A percentile compares a stretch with the other conserved stretches of the same genome.
Conservation (phyloP, 2,888 invertebrate genomes). For the Microctonus brassicae region DNA sequence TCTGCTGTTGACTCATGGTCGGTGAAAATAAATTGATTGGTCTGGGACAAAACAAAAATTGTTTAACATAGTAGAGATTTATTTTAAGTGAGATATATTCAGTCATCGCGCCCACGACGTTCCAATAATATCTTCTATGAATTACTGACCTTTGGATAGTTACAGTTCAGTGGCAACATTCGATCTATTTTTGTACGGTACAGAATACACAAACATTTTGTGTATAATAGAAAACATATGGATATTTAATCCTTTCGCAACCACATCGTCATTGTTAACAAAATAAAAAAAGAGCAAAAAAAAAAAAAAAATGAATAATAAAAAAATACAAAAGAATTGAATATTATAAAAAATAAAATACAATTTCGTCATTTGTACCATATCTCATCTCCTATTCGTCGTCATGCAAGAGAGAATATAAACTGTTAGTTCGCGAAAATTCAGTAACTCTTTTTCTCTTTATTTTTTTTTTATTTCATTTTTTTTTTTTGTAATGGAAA, state of each 20-base stretch:
- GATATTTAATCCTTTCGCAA: background rate
- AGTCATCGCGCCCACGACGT: background rate
- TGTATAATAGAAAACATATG: background rate
- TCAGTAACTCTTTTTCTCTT: slow-evolving; percentile 31
- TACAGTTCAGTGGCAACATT: slow-evolving; percentile 8
- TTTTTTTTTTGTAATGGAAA: background rate
- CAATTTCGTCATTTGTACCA: background rate
- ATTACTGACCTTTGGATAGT: slow-evolving; percentile 5
- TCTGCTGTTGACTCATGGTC: background rate
- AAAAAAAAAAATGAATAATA: too few species aligned
- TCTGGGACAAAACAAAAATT: background rate
- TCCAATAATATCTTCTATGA: background rate
- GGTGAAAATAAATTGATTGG: background rate
- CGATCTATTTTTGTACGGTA: background rate
- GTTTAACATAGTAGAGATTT: background rate
- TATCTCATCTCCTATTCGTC: background rate
- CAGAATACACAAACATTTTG: background rate
- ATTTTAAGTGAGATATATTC: background rate
- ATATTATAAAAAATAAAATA: background rate
- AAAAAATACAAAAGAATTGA: background rate
- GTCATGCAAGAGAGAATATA: slow-evolving; percentile 7
- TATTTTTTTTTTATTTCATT: too few species aligned
- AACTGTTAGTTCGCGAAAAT: slow-evolving; percentile 52
- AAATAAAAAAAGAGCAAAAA: too few species aligned
- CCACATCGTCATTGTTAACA: background rate